Conservation (phyloP, 2,888 invertebrate species). For the Parnassius mnemosyne region DNA sequence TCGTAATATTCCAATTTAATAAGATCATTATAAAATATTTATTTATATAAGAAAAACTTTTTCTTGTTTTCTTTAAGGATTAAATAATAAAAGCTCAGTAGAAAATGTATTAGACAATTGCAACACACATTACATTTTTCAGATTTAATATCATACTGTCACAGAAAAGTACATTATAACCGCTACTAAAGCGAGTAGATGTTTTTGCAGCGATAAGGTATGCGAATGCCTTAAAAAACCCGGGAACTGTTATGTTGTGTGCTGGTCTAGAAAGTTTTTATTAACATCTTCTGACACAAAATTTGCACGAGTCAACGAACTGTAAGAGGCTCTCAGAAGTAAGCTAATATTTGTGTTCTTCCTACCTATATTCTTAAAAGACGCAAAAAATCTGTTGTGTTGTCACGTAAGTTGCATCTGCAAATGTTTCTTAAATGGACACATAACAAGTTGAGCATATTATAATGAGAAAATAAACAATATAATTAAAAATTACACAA, state of each 20-base stretch:
- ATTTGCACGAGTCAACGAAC: conserved; percentile 71
- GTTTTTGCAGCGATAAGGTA: conserved; percentile 32
- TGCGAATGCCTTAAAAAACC: conserved; percentile 37
- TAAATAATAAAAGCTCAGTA: too few relatives aligned
- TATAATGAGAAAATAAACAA: conserved; percentile 18
- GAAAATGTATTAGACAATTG: too few relatives aligned
- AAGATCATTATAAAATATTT: too few relatives aligned
- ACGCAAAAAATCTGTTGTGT: conserved; percentile 36
- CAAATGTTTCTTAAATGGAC: conserved; percentile 50
- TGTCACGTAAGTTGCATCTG: conserved; percentile 66
- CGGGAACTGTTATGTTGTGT: conserved; percentile 42
- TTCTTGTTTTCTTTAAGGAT: too few relatives aligned
- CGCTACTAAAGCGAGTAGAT: conserved; percentile 30
- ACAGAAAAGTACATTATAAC: conserved; percentile 24
- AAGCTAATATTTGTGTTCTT: conserved; percentile 73
- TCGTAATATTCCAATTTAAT: too few relatives aligned
- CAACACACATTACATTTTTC: neutral
- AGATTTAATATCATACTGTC: conserved; percentile 8
- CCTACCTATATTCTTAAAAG: conserved; percentile 66
- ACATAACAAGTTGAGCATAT: conserved; percentile 1
- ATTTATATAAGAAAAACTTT: too few relatives aligned
- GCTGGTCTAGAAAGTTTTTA: conserved; percentile 49
- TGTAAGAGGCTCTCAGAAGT: conserved; percentile 61
- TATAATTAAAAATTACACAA: conserved; percentile 18
- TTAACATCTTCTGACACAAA: conserved; percentile 52